Base-by-base conservation (phyloP, 1,140 invertebrate genomes). In the Branchinecta lynchi region DNA sequence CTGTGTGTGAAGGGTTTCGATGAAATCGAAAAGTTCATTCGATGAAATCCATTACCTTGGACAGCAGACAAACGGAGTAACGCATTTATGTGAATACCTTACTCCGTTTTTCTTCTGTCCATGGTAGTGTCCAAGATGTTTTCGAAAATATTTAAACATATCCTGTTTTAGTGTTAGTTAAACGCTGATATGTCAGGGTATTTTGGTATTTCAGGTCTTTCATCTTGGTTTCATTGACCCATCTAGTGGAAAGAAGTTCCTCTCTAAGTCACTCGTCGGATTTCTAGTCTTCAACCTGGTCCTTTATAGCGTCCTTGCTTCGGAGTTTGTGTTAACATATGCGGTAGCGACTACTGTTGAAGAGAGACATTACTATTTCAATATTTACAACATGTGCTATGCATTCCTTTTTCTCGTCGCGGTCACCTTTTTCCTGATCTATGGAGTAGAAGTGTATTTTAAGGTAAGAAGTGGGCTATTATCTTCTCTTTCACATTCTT, bases 381-480 rank as follows among this genome's bases (percentile, higher is more conserved):
- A 90, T 76, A 83, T 95, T 8, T 95, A 94, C 79, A 93, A 94
- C 78, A 89, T 90, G 7, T 92, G 90, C 77, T 95, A 95, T 78
- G 93, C 92, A 12, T 86, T 90, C 10, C 81, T 96, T 12, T 83
- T 96, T 60, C 88, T 95, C 74, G 88, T 95, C 68, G 90, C 93
- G 43, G 90, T 96, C 43, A 82, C 94, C 8, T 93, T 95, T 80
- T 96, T 95, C 79, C 84, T 96, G 45, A 92, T 95, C 69, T 96
- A 96, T 79, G 93, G 93, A 43, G 89, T 95, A 9, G 91, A 95
- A 82, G 92, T 96, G 3, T 96, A 88, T 77, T 93, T 96, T 76
- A 95, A 95, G 85, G 89, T 95, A 78, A 81, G 76, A 74, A 46
- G 65, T 69, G 70, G 8, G 65, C 60, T 46, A 3, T 51, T 44